phyloP scores from a whole-genome alignment of 1,140 invertebrate genomes.

The Hycleus phaleratus region DNA sequence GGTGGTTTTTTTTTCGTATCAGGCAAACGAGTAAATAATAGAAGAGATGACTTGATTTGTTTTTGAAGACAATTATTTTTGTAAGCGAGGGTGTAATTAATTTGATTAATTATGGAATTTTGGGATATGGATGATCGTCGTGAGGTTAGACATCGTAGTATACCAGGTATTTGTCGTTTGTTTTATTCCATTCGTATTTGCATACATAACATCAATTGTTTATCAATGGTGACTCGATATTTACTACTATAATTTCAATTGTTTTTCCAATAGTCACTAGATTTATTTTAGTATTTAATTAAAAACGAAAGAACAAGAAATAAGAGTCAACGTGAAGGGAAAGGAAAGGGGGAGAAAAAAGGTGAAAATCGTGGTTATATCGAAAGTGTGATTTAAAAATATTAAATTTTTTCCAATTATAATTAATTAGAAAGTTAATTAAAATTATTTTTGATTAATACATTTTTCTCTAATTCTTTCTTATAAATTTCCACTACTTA shows the following conservation, averaged over 20 bases:
- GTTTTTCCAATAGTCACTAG: neutral
- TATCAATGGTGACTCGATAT: neutral
- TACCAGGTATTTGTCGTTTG: slow-evolving; percentile 20
- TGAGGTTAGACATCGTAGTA: slow-evolving; percentile 26
- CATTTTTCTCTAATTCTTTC: too few relatives aligned
- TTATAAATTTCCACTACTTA: too few relatives aligned
- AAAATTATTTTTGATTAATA: too few relatives aligned
- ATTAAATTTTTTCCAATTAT: too few relatives aligned
- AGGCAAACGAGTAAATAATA: neutral
- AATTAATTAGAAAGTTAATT: too few relatives aligned
- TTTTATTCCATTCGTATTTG: too few relatives aligned
- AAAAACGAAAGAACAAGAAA: neutral
- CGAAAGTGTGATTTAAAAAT: too few relatives aligned
- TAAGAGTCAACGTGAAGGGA: too few relatives aligned
- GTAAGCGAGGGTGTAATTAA: neutral
- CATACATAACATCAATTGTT: neutral
- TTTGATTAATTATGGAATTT: slow-evolving; percentile 34
- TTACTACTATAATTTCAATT: neutral
- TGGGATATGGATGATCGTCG: slow-evolving; percentile 37
- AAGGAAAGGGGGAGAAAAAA: too few relatives aligned
- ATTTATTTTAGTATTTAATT: neutral
- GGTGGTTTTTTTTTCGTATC: too few relatives aligned
- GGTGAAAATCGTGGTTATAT: too few relatives aligned
- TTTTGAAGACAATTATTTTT: neutral
- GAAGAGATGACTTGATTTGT: slow-evolving; percentile 3